A percentile compares a stretch with the other conserved stretches of the same genome.
Evolutionary conservation across 2,113 vertebrate species (phyloP).

Genomic region (Lethenteron reissneri): DNA sequence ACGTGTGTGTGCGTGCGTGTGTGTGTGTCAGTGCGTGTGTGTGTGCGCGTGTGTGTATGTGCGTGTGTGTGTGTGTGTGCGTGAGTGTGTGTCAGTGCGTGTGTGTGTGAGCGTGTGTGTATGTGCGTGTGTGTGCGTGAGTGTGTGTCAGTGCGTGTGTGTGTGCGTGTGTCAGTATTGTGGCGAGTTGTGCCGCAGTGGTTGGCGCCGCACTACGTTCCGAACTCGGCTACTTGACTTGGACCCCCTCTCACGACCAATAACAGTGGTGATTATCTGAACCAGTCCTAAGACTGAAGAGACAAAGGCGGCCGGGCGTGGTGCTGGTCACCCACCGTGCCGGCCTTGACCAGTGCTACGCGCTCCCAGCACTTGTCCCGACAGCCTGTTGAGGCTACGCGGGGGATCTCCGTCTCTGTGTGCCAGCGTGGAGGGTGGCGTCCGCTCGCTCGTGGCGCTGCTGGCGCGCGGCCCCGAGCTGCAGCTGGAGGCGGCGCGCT

Average conservation of each 20-base stretch:
- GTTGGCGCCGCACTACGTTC: neutral
- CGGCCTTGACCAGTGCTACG: too few species aligned
- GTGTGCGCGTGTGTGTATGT: neutral
- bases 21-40: slow-evolving; percentile 1
- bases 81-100: neutral
- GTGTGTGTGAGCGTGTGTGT: neutral
- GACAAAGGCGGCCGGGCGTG: too few species aligned
- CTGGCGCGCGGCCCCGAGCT: slow-evolving; percentile 46
- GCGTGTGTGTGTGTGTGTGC: too few species aligned
- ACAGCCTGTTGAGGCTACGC: too few species aligned
- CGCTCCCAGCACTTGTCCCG: too few species aligned
- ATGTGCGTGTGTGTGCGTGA: too few species aligned
- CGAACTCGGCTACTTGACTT: too few species aligned
- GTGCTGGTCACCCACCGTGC: too few species aligned
- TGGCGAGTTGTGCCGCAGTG: neutral
- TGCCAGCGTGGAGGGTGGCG: slow-evolving; percentile 45
- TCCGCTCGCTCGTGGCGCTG: slow-evolving; percentile 42
- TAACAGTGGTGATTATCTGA: too few species aligned
- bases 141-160: too few species aligned
- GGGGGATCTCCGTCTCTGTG: neutral
- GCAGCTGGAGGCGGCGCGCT: slow-evolving; percentile 50
- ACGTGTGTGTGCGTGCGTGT: neutral
- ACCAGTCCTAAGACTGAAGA: too few species aligned
- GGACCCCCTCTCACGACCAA: too few species aligned
- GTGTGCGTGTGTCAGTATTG: neutral